Conservation (phyloP, 2,113 vertebrate genomes). For the Callithrix jacchus region DNA sequence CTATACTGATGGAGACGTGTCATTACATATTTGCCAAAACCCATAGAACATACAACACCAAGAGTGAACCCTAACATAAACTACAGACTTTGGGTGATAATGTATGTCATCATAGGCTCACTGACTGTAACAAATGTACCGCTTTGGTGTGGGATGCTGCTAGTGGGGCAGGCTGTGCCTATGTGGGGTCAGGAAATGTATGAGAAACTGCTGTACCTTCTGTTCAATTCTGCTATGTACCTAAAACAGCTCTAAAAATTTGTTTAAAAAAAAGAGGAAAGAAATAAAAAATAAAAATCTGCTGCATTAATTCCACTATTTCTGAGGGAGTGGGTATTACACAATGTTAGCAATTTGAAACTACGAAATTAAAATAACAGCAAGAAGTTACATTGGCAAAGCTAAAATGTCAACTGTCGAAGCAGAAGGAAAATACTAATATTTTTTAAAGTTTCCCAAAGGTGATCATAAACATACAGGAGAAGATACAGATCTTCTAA, state of each 20-base stretch:
- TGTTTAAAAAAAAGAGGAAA: neutral
- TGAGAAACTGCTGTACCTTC: neutral
- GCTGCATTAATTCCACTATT: neutral
- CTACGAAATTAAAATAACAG: neutral
- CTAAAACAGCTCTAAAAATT: constrained; percentile 10
- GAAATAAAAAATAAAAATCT: neutral
- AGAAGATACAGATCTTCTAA: neutral
- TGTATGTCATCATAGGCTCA: neutral
- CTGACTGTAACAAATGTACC: neutral
- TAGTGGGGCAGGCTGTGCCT: too few relatives aligned
- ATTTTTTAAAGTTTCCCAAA: neutral
- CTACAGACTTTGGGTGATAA: neutral
- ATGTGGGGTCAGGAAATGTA: neutral
- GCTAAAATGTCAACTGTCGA: neutral
- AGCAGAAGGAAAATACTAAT: neutral
- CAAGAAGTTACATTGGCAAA: constrained; percentile 19
- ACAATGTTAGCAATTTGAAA: constrained; percentile 32
- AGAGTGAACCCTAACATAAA: neutral
- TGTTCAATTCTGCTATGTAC: neutral
- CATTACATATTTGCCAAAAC: constrained; percentile 3
- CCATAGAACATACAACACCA: neutral
- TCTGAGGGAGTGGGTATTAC: neutral
- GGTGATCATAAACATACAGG: neutral
- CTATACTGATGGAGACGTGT: neutral
- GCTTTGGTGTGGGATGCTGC: neutral